Conservation (phyloP, 2,888 invertebrate species). For the Catocala fraxini region DNA sequence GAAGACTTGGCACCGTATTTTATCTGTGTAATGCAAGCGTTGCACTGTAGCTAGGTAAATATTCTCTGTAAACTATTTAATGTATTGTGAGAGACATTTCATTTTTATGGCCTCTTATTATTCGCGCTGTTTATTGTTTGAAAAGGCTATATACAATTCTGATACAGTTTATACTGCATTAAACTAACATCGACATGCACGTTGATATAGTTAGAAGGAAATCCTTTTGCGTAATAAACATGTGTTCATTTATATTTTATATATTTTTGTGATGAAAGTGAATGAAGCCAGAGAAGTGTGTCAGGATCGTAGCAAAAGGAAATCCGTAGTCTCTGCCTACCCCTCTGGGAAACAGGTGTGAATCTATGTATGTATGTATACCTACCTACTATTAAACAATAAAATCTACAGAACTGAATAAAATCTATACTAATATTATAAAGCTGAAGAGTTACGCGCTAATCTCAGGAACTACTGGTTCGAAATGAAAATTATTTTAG, state of each 20-base stretch:
- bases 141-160: slow-evolving; percentile 36
- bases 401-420: no score
- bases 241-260: not conserved
- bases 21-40: slow-evolving; percentile 83
- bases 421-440: no score
- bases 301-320: no score
- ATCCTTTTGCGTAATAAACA: not conserved
- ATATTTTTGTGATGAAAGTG: no score
- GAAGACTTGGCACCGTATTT: slow-evolving; percentile 85
- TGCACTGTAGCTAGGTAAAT: slow-evolving; percentile 80
- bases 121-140: slow-evolving; percentile 38
- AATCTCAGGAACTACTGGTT: no score
- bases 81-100: slow-evolving; percentile 54
- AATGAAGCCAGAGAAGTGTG: no score
- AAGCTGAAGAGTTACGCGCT: no score
- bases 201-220: not conserved
- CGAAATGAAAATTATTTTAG: no score
- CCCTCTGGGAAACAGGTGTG: no score
- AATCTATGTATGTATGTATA: no score
- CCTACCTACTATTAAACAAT: no score
- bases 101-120: slow-evolving; percentile 51
- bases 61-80: slow-evolving; percentile 58
- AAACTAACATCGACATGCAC: slow-evolving; percentile 16
- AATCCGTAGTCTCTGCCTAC: no score
- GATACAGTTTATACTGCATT: slow-evolving; percentile 8